Conservation (phyloP, 2,888 invertebrate genomes). For the Creontiades dilutus region DNA sequence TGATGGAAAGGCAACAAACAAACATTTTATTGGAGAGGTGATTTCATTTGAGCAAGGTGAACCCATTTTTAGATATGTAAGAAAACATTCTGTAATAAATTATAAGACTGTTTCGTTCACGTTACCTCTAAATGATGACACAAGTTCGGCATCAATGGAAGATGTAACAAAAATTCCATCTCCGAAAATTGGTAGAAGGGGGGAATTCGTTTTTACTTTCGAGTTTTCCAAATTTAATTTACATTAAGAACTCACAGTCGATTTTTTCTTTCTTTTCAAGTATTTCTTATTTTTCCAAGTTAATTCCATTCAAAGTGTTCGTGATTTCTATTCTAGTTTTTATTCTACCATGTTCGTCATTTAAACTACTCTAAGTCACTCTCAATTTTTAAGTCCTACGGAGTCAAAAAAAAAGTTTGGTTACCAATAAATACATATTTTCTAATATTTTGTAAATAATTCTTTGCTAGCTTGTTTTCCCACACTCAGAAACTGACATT, state of each 20-base stretch:
- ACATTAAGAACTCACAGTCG: neutral
- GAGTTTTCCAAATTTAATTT: slow-evolving; percentile 1
- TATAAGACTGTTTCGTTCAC: neutral
- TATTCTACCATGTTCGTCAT: too few species aligned
- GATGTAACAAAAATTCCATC: slow-evolving; percentile 1
- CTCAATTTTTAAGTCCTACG: neutral
- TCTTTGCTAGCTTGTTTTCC: neutral
- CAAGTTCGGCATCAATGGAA: neutral
- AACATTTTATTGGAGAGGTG: slow-evolving; percentile 1
- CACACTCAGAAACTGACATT: neutral
- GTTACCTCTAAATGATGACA: neutral
- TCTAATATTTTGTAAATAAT: too few species aligned
- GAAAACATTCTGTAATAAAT: neutral
- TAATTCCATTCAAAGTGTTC: neutral
- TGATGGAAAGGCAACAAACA: neutral
- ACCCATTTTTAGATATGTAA: neutral
- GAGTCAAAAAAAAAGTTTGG: neutral
- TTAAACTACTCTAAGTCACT: neutral
- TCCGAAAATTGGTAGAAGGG: neutral
- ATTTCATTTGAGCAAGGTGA: neutral
- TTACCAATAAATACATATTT: neutral
- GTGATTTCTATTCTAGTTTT: neutral
- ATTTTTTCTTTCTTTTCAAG: neutral
- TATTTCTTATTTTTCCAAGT: neutral
- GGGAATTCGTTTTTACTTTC: neutral